Evolutionary conservation across 2,113 vertebrate genomes (phyloP).

Genomic region (Leucosticte australis): DNA sequence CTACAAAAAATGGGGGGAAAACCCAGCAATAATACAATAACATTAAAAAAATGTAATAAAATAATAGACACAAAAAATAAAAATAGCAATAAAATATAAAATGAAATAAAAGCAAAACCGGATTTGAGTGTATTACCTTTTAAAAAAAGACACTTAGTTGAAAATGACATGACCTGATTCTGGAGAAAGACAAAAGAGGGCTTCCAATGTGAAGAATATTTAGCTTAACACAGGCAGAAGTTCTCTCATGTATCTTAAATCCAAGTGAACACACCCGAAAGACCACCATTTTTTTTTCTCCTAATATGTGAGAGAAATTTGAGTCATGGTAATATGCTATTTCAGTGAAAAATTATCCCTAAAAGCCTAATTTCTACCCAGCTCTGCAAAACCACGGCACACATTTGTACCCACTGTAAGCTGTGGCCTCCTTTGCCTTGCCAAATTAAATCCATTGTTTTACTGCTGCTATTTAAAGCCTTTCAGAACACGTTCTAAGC

Average conservation of each 20-base stretch:
- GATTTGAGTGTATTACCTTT: neutral
- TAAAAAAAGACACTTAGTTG: neutral
- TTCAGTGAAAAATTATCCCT: neutral
- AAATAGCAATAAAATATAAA: neutral
- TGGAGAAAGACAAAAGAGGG: neutral
- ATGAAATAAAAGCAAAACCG: neutral
- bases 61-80: neutral
- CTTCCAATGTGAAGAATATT: neutral
- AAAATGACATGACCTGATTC: neutral
- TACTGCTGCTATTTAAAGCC: neutral
- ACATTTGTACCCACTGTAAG: neutral
- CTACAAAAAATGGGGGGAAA: neutral
- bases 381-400: neutral
- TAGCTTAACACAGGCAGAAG: neutral
- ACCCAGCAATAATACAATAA: neutral
- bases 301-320: neutral
- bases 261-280: neutral
- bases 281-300: neutral
- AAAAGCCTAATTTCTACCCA: neutral
- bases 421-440: neutral
- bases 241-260: neutral
- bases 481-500: neutral
- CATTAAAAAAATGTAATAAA: neutral
- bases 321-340: neutral
- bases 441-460: neutral